Percentiles rank a stretch among this genome's conserved stretches.
phyloP scores from a whole-genome alignment of 2,113 vertebrate genomes.

The Rafetus swinhoei region DNA sequence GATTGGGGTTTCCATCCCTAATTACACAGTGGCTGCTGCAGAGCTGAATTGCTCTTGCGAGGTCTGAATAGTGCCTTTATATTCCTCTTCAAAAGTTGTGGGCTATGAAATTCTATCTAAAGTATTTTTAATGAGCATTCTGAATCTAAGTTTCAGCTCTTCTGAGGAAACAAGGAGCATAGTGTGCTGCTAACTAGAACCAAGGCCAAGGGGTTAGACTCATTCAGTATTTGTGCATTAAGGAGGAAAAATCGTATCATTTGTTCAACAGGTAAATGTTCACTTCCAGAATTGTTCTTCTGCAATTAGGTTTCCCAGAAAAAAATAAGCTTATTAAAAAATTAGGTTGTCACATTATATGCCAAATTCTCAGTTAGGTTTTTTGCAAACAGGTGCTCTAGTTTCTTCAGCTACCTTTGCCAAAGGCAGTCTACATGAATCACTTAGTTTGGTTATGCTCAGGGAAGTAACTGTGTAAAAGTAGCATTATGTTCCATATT shows the following conservation, averaged over 20 bases:
- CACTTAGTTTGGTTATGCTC: rapidly evolving
- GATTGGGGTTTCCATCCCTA: slow-evolving; percentile 34
- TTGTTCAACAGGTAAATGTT: slow-evolving; percentile 40
- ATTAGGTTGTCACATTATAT: slow-evolving; percentile 16
- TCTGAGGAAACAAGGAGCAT: slow-evolving; percentile 74
- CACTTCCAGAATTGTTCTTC: slow-evolving; percentile 25
- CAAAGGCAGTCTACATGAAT: rapidly evolving
- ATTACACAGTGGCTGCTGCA: rapidly evolving
- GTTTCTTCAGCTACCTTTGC: not conserved
- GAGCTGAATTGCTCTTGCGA: slow-evolving; percentile 20
- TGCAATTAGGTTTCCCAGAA: slow-evolving; percentile 22
- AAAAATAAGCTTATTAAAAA: not conserved
- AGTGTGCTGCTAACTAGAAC: slow-evolving; percentile 63
- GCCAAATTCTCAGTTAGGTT: not conserved
- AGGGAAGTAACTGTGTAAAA: rapidly evolving
- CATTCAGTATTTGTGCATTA: slow-evolving; percentile 47
- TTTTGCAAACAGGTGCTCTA: slow-evolving; percentile 8
- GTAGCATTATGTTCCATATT: not conserved
- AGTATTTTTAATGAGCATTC: slow-evolving; percentile 75
- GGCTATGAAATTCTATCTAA: slow-evolving; percentile 78
- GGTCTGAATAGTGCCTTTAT: slow-evolving; percentile 80
- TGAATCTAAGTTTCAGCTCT: slow-evolving; percentile 54
- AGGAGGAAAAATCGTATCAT: slow-evolving; percentile 33
- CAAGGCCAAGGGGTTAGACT: slow-evolving; percentile 44
- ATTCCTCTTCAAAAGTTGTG: slow-evolving; percentile 42